These are phyloP conservation scores for Micromesistius poutassou DNA, from an alignment of 2,797 vertebrate genomes.

Conservation along the genomic window DNA sequence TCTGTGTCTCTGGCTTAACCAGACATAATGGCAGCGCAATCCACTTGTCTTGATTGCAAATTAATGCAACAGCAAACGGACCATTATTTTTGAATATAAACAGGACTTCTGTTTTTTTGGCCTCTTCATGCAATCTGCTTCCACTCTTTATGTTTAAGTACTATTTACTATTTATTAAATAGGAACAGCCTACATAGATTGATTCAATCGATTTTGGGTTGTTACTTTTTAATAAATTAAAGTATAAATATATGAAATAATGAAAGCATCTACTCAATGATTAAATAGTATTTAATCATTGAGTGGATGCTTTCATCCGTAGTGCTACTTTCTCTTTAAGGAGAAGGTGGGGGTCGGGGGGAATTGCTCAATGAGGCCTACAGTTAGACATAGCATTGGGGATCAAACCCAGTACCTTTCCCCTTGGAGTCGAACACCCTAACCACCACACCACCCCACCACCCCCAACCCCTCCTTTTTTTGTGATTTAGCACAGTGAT, in stretches of 20 bases:
- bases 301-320: neutral
- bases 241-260: too few species aligned
- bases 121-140: neutral
- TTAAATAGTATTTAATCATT: neutral
- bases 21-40: constrained; percentile 11
- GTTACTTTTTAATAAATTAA: too few species aligned
- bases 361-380: neutral
- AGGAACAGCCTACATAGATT: too few species aligned
- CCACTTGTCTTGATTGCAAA: neutral
- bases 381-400: neutral
- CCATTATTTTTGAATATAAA: neutral
- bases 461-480: too few species aligned
- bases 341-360: neutral
- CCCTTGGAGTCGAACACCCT: too few species aligned
- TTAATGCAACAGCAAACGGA: neutral
- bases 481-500: neutral
- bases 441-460: neutral
- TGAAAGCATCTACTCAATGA: too few species aligned
- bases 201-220: too few species aligned
- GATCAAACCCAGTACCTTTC: neutral
- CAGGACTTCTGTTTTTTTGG: neutral
- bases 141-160: too few species aligned
- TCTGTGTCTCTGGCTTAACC: constrained; percentile 15
- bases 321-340: neutral
- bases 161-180: too few species aligned